Evolutionary conservation across 2,888 invertebrate genomes (phyloP).

Genomic region (Gnatocerus cornutus): DNA sequence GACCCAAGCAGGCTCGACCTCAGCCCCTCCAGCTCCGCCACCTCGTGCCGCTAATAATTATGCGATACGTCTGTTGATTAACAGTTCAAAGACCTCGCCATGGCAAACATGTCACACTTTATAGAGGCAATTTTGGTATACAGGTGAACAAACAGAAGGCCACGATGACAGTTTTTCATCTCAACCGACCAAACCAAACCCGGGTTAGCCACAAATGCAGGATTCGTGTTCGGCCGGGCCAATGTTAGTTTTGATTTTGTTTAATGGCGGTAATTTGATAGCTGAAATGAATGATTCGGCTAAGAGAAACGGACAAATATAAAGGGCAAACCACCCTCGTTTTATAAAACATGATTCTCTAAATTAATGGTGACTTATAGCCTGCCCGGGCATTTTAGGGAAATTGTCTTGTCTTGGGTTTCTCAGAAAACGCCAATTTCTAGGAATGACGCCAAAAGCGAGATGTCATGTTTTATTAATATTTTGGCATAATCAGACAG

Average conservation of each 20-base stretch:
- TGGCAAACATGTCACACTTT: constrained; percentile 49
- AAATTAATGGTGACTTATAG: constrained; percentile 3
- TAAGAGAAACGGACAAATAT: neutral
- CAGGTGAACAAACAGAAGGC: constrained; percentile 37
- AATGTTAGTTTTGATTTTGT: constrained; percentile 5
- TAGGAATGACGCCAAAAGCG: neutral
- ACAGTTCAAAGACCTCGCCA: constrained; percentile 58
- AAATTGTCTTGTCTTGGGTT: neutral
- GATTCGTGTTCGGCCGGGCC: neutral
- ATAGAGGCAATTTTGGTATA: constrained; percentile 43
- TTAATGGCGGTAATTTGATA: constrained; percentile 1
- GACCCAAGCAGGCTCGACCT: constrained; percentile 54
- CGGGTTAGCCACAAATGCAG: neutral
- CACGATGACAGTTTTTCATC: constrained; percentile 25
- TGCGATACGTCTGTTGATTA: constrained; percentile 60
- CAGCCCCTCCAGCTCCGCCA: constrained; percentile 50
- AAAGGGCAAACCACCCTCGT: neutral
- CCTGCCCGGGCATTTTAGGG: neutral
- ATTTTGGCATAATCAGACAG: too few relatives aligned
- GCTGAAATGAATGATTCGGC: neutral
- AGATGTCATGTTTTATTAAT: neutral
- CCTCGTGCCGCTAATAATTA: constrained; percentile 56
- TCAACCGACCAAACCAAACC: neutral
- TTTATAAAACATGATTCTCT: neutral
- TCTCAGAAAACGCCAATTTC: neutral